phyloP scores from a whole-genome alignment of 2,797 vertebrate species.

The Tachyglossus aculeatus region DNA sequence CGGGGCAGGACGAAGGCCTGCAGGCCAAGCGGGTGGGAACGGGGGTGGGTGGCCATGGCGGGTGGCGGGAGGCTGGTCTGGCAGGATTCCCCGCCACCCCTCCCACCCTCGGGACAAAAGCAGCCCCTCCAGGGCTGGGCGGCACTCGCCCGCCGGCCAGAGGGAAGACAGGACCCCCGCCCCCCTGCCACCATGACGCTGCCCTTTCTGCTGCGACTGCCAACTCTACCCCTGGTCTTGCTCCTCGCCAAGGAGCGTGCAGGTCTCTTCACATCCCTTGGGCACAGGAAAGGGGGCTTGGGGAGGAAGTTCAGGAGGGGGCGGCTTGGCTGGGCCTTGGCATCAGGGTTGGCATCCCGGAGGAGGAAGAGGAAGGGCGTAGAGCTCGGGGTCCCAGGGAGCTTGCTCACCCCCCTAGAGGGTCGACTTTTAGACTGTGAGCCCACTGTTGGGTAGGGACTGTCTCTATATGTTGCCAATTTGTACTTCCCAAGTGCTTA shows the following conservation, averaged over 20 bases:
- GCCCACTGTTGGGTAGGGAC: too few species aligned
- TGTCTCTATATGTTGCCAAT: too few species aligned
- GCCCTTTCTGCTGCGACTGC: slow-evolving; percentile 27
- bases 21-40: neutral
- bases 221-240: too few species aligned
- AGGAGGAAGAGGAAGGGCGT: neutral
- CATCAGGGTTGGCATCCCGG: too few species aligned
- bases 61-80: neutral
- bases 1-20: too few species aligned
- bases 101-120: slow-evolving; percentile 39
- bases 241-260: neutral
- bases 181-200: slow-evolving; percentile 19
- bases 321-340: too few species aligned
- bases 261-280: slow-evolving; percentile 57
- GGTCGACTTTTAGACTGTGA: too few species aligned
- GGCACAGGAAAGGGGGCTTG: too few species aligned
- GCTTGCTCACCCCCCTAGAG: too few species aligned
- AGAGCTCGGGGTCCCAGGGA: neutral
- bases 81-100: slow-evolving; percentile 20
- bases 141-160: slow-evolving; percentile 13
- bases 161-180: neutral
- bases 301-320: too few species aligned
- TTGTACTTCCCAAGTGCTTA: too few species aligned
- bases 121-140: slow-evolving; percentile 4
- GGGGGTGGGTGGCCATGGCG: accelerated